These are phyloP conservation scores for Amorpha juglandis DNA, from an alignment of 2,888 invertebrate genomes.

Conservation along the genomic window DNA sequence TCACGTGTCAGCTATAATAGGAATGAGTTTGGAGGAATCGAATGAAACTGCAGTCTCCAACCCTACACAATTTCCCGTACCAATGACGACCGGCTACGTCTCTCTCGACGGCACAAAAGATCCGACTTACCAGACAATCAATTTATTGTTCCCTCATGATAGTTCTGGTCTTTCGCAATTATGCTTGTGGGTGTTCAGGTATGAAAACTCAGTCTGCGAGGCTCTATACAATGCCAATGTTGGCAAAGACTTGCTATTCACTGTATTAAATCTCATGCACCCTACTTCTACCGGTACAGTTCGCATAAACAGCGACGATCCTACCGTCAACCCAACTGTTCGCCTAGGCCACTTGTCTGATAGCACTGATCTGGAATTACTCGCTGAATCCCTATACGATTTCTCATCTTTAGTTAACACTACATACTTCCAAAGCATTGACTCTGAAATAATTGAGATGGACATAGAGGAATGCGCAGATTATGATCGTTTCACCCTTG, in stretches of 20 bases:
- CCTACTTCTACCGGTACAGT: conserved; percentile 31
- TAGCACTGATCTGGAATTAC: conserved; percentile 36
- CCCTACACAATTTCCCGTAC: conserved; percentile 39
- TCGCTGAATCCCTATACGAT: conserved; percentile 36
- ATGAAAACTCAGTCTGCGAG: conserved; percentile 53
- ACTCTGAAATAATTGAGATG: background rate
- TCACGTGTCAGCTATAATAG: background rate
- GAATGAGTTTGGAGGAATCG: background rate
- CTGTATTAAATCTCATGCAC: conserved; percentile 22
- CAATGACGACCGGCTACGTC: conserved; percentile 36
- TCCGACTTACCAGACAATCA: conserved; percentile 44
- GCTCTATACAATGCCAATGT: conserved; percentile 39
- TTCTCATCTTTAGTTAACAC: conserved; percentile 38
- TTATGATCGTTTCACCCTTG: background rate
- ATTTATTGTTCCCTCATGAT: conserved; percentile 31
- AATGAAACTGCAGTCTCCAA: conserved; percentile 28
- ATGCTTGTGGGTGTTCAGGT: conserved; percentile 74
- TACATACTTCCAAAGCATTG: conserved; percentile 35
- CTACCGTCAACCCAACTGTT: conserved; percentile 42
- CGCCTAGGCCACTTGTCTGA: conserved; percentile 29
- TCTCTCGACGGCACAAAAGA: conserved; percentile 36
- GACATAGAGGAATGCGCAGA: background rate
- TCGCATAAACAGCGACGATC: conserved; percentile 31
- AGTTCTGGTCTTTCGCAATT: conserved; percentile 30
- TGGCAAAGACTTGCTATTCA: conserved; percentile 22